A percentile compares a stretch with the other conserved stretches of the same genome.
These are phyloP conservation scores for Ochotona curzoniae DNA, from an alignment of 2,113 vertebrate genomes.

Conservation along the genomic window DNA sequence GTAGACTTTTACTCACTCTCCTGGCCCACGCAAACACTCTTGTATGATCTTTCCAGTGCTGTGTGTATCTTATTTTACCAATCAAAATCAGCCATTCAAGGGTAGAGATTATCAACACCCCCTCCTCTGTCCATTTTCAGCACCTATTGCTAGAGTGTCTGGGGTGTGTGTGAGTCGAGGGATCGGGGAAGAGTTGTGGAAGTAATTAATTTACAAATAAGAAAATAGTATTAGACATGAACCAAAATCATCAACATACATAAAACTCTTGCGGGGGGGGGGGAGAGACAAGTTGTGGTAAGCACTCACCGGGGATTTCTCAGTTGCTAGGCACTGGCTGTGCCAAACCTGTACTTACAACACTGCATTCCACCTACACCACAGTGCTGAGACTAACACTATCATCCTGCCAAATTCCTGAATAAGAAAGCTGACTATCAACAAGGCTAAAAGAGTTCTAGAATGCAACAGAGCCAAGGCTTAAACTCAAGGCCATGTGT, in stretches of 20 bases:
- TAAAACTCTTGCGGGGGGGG: neutral
- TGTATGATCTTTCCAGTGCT: neutral
- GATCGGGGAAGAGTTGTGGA: too few species aligned
- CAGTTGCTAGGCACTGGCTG: neutral
- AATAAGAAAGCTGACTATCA: neutral
- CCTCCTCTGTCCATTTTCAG: neutral
- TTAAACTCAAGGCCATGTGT: neutral
- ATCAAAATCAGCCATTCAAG: accelerated
- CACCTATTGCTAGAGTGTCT: neutral
- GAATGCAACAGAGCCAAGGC: neutral
- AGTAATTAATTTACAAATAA: neutral
- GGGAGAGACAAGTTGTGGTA: neutral
- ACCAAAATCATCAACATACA: neutral
- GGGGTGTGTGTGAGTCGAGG: neutral
- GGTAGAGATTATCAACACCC: neutral
- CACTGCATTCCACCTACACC: neutral
- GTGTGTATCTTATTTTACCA: neutral
- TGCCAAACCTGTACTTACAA: neutral
- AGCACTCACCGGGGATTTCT: neutral
- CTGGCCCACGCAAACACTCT: neutral
- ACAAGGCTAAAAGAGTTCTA: neutral
- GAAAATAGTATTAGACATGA: neutral
- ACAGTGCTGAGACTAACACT: neutral
- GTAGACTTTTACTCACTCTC: neutral
- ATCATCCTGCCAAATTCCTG: neutral